These are phyloP conservation scores for Lampropteryx suffumata DNA, from an alignment of 2,888 invertebrate species.

Conservation along the genomic window DNA sequence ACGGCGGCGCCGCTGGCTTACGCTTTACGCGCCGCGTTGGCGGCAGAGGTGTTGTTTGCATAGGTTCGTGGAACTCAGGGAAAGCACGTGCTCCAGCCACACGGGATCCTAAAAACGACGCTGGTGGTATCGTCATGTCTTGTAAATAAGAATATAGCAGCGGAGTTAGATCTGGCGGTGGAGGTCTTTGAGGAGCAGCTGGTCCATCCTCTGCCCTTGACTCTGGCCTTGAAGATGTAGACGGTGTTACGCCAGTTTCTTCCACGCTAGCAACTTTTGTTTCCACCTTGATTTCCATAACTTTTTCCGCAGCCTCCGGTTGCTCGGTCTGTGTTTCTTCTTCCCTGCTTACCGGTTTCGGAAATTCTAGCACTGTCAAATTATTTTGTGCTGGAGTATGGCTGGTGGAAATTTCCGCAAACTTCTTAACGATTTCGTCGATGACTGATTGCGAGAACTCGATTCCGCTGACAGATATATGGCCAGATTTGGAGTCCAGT, in stretches of 20 bases:
- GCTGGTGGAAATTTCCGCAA: slow-evolving; percentile 71
- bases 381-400: slow-evolving; percentile 36
- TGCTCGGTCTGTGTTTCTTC: slow-evolving; percentile 72
- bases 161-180: slow-evolving; percentile 75
- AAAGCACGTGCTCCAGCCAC: slow-evolving; percentile 26
- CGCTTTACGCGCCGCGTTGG: slow-evolving; percentile 76
- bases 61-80: slow-evolving; percentile 63
- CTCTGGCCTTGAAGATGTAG: slow-evolving; percentile 39
- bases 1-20: slow-evolving; percentile 62
- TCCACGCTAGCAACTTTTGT: slow-evolving; percentile 30
- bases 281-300: slow-evolving; percentile 33
- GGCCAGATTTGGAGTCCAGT: slow-evolving; percentile 86
- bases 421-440: slow-evolving; percentile 84
- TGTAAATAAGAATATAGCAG: slow-evolving; percentile 80
- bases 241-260: slow-evolving; percentile 35
- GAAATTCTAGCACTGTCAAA: slow-evolving; percentile 38
- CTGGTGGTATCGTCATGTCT: slow-evolving; percentile 75
- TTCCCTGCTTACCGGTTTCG: slow-evolving; percentile 61
- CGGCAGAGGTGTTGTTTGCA: slow-evolving; percentile 65
- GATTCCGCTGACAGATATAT: slow-evolving; percentile 86
- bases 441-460: slow-evolving; percentile 87
- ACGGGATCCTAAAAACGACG: slow-evolving; percentile 72
- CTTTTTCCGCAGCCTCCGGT: slow-evolving; percentile 35
- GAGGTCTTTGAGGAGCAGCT: slow-evolving; percentile 69
- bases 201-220: slow-evolving; percentile 49